Base-by-base conservation (phyloP, 2,888 invertebrate genomes). In the Rhagonycha fulva region DNA sequence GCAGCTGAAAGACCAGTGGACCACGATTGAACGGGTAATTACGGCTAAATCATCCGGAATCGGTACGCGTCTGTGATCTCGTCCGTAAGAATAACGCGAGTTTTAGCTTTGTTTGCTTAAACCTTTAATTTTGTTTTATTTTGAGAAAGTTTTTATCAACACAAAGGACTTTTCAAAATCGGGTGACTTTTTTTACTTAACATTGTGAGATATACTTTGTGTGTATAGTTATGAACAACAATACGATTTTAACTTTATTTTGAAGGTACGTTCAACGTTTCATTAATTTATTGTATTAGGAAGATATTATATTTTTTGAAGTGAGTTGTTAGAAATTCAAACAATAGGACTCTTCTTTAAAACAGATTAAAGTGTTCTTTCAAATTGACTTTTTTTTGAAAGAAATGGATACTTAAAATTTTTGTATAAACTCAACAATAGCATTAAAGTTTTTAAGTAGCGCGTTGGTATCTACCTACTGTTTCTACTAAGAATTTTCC, bases 11-110 rank as follows among this genome's bases (percentile, higher is more conserved):
- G 84, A 82, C 83, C 84, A 85, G 79, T 83, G 82, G 86, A 86
- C 85, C 86, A 85, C 84, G 83, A 84, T 83, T 80, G 83, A 84
- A 84, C 85, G 86, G 83, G 82, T 85, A 86, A 86, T 87, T 86
- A 85, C 84, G 83, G 85, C 83, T 83, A 85, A 86, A 85, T 86
- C 85, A 85, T 83, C 84, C 86, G 86, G 84, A 85, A 86, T 84
- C 83, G 84, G 84, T 84, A 81, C 81, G 85, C 85, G 85, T 84
- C 84, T 84, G 84, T 84, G 83, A 80, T 80, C 76, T 79, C 82
- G 82, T 79, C 83, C 85, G 77, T 74, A 84, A 84, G 72, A 74
- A 76, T 72, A 74, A 74, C 78, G 78, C 76, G 73, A 70, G 77
- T 77, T 76, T 77, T 74, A 71, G 72, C 77, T 77, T 77, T 77